Base-by-base conservation (phyloP, 2,888 invertebrate genomes). In the Vanessa cardui region DNA sequence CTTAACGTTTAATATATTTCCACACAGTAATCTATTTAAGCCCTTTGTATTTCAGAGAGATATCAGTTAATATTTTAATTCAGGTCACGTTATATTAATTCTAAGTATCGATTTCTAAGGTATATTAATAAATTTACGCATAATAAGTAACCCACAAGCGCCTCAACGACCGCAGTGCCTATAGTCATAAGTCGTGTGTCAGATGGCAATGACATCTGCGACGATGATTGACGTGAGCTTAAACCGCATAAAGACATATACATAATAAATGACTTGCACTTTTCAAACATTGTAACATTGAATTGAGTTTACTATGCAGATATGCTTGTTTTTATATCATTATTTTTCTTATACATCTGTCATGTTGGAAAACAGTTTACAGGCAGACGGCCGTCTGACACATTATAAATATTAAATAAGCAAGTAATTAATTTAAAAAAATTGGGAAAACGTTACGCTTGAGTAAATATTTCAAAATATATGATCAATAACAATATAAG, bases 151-250 rank as follows among this genome's bases (percentile, higher is more conserved):
- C 47, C n/a, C 33, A n/a, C 26, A 9, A 20, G 49, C 39, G 58
- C 44, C 59, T 20, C 46, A 47, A 60, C 54, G 62, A 70, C 68
- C 68, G 31, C 70, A 66, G 52, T 45, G 39, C 44, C 61, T 45
- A 50, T 49, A 39, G 59, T 63, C 70, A 67, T 76, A 76, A 26
- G 59, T 63, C 72, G 69, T 76, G 76, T 77, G 78, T 77, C 80
- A 79, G 77, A 77, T 77, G 79, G 78, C 78, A 79, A 80, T 81
- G 82, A 80, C 82, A 82, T 82, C 72, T 79, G 81, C 77, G 72
- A 74, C 69, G 73, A 80, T 77, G 79, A 79, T 78, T 79, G 83
- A 79, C 80, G 73, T 74, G 76, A 74, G 73, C 71, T 39, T 44
- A 54, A 62, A 69, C 62, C 59, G 46, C 62, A 46, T 66, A 65